Base-by-base conservation (phyloP, 1,140 invertebrate genomes). In the Carposina sasakii region DNA sequence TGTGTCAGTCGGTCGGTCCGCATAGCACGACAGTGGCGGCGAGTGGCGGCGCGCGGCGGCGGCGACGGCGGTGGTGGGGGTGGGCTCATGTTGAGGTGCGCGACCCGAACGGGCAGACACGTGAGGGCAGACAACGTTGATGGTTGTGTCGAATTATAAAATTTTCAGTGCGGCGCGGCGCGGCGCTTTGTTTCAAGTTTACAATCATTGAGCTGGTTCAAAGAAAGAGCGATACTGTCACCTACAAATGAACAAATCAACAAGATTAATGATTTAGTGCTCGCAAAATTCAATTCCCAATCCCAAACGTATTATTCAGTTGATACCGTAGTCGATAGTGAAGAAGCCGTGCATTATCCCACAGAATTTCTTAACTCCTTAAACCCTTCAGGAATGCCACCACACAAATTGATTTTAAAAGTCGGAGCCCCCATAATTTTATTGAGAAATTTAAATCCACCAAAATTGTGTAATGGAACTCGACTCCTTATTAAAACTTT, bases 391-490 rank as follows among this genome's bases (percentile, higher is more conserved):
- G 55, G 59, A 22, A 21, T 56, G 12, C 48, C 57, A 45, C 50
- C 52, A 9, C 66, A 76, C 45, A 55, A 51, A 41, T 44, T 81
- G 13, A 23, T 60, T 46, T 47, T 75, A 33, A 73, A 75, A 52
- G 37, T 74, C 21, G 67, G 68, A 22, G 28, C 54, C 12, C 48
- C 58, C 20, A 63, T 84, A 20, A 81, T 86, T 16, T 26, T 85
- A 30, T 48, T 84, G 5, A 34, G 54, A 13, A 71, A 69, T 34
- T 44, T 66, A 26, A 63, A 72, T 39, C 54, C 60, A 55, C 66
- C 75, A 41, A 66, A 65, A 52, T 47, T 85, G 1, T 70, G 61
- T 46, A 67, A 76, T 50, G 64, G 61, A 9, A 76, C 66, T 9
- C 10, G 62, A 26, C 52, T 76, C 3, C 48, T 34, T 17, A 54